phyloP scores from a whole-genome alignment of 2,888 invertebrate species.

The Schizaphis graminum region DNA sequence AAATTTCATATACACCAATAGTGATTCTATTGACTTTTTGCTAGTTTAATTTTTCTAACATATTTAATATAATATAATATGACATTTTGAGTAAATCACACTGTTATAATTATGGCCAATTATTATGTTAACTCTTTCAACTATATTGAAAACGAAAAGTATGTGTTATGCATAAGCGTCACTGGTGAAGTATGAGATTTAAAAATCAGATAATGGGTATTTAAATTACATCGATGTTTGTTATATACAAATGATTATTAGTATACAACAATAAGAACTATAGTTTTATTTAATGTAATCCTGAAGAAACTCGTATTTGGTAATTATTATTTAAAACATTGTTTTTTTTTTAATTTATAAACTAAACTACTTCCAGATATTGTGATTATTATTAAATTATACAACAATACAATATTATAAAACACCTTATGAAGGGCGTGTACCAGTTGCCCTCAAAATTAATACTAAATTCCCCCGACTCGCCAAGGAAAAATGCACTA shows the following conservation, averaged over 20 bases:
- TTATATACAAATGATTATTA: neutral
- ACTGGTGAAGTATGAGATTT: neutral
- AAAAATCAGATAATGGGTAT: neutral
- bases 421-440: too few species aligned
- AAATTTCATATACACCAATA: neutral
- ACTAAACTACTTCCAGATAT: neutral
- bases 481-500: too few species aligned
- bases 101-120: neutral
- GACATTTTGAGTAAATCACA: neutral
- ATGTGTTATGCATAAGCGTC: neutral
- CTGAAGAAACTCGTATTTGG: neutral
- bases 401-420: neutral
- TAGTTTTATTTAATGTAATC: neutral
- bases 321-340: neutral
- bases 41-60: neutral
- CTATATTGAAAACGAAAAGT: neutral
- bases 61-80: neutral
- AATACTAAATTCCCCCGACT: too few species aligned
- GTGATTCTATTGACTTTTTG: neutral
- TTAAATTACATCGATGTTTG: neutral
- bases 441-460: too few species aligned
- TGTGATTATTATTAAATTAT: neutral
- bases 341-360: neutral
- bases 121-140: neutral
- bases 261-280: neutral